phyloP scores from a whole-genome alignment of 2,888 invertebrate species.

The Octodonta nipae region DNA sequence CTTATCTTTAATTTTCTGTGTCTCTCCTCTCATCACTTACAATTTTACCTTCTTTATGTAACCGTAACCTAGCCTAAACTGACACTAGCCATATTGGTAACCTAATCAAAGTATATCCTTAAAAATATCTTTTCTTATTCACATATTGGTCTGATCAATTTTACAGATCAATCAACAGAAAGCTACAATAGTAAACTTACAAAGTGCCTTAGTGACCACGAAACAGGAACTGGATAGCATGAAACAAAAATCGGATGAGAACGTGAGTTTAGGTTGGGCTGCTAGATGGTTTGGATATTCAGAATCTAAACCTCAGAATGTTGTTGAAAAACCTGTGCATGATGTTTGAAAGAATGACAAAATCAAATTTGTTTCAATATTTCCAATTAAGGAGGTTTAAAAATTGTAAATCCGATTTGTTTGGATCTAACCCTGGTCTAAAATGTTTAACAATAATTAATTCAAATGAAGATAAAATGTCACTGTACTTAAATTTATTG shows the following conservation, averaged over 20 bases:
- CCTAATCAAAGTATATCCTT: neutral
- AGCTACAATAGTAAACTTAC: constrained; percentile 28
- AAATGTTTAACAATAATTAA: too few species aligned
- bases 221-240: constrained; percentile 30
- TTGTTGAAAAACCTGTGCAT: constrained; percentile 29
- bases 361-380: too few species aligned
- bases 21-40: too few species aligned
- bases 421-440: too few species aligned
- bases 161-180: constrained; percentile 30
- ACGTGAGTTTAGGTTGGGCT: constrained; percentile 32
- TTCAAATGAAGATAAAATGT: neutral
- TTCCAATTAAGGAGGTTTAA: too few species aligned
- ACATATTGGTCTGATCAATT: constrained; percentile 4
- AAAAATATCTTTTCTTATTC: neutral
- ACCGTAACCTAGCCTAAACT: too few species aligned
- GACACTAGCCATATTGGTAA: neutral
- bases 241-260: constrained; percentile 25
- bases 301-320: constrained; percentile 17
- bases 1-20: too few species aligned
- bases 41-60: too few species aligned
- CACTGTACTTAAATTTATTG: too few species aligned
- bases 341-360: too few species aligned
- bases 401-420: too few species aligned
- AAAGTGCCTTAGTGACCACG: constrained; percentile 28
- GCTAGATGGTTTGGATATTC: constrained; percentile 28